Conservation (phyloP, 2,888 invertebrate genomes). For the Drosophila meridiana region DNA sequence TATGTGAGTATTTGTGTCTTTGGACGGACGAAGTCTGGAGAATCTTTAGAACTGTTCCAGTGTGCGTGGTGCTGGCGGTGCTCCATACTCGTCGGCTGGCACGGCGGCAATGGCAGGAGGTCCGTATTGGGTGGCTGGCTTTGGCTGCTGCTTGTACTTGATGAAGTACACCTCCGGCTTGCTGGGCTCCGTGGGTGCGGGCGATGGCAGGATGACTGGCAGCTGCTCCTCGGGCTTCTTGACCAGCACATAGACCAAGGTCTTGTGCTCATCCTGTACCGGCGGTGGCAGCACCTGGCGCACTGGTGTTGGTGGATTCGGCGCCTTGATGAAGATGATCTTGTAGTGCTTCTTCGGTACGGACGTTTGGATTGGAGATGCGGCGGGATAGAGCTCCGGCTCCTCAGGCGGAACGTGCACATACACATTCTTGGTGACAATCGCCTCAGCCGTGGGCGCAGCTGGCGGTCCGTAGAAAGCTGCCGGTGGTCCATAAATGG, state of each 20-base stretch:
- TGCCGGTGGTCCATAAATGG: slow-evolving; percentile 83
- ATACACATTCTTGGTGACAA: slow-evolving; percentile 85
- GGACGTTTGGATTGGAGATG: slow-evolving; percentile 85
- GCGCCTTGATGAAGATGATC: slow-evolving; percentile 87
- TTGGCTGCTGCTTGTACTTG: slow-evolving; percentile 87
- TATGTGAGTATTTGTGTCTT: slow-evolving; percentile 21
- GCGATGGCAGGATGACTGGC: slow-evolving; percentile 91
- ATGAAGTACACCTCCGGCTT: slow-evolving; percentile 96
- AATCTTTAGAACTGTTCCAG: slow-evolving; percentile 78
- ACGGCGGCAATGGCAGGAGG: slow-evolving; percentile 80
- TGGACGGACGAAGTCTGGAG: slow-evolving; percentile 3
- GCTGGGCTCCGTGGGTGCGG: slow-evolving; percentile 93
- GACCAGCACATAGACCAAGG: slow-evolving; percentile 93
- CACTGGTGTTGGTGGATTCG: slow-evolving; percentile 85
- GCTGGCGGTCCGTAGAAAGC: slow-evolving; percentile 83
- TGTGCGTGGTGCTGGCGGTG: slow-evolving; percentile 71
- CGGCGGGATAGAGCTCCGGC: slow-evolving; percentile 84
- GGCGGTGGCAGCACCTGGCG: slow-evolving; percentile 87
- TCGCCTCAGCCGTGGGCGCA: slow-evolving; percentile 67
- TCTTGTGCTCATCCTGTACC: slow-evolving; percentile 95
- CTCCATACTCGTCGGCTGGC: slow-evolving; percentile 82
- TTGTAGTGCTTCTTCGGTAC: slow-evolving; percentile 87
- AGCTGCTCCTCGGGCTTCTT: slow-evolving; percentile 95
- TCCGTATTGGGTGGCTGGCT: slow-evolving; percentile 82
- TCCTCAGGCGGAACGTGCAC: slow-evolving; percentile 87